Conservation (phyloP, 2,113 vertebrate genomes). For the Edolisoma coerulescens region DNA sequence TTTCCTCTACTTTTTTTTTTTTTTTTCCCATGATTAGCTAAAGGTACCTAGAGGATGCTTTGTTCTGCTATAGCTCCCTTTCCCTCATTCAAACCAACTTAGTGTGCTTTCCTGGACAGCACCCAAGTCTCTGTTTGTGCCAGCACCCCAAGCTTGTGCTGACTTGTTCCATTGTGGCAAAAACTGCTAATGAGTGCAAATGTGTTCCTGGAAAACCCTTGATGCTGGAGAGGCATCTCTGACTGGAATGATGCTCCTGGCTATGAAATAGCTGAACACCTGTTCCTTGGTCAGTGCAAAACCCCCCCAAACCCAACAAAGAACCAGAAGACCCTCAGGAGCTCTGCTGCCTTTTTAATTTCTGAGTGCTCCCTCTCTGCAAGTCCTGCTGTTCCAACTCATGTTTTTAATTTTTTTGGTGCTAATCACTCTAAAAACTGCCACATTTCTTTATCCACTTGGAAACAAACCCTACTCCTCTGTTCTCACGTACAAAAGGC, state of each 20-base stretch:
- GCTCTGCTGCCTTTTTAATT: neutral
- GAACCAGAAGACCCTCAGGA: neutral
- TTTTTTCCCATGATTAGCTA: neutral
- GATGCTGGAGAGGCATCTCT: neutral
- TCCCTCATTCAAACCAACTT: neutral
- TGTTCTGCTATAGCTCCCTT: neutral
- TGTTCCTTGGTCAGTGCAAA: neutral
- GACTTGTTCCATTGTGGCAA: conserved; percentile 28
- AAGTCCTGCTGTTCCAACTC: neutral
- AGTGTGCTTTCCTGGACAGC: conserved; percentile 18
- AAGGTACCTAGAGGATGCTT: conserved; percentile 2
- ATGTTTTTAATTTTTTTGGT: neutral
- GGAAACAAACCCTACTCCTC: neutral
- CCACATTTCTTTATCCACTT: neutral
- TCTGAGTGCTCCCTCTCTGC: neutral
- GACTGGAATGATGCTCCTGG: conserved; percentile 45
- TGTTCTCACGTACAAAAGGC: neutral
- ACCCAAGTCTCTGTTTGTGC: conserved; percentile 5
- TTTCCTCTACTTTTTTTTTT: neutral
- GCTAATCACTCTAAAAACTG: neutral
- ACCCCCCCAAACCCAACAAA: neutral
- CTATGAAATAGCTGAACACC: conserved; percentile 45
- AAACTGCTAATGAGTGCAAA: conserved; percentile 51
- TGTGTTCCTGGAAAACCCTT: conserved; percentile 58
- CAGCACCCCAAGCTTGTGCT: conserved; percentile 44